Conservation (phyloP, 2,888 invertebrate species). For the Artemia sinica region DNA sequence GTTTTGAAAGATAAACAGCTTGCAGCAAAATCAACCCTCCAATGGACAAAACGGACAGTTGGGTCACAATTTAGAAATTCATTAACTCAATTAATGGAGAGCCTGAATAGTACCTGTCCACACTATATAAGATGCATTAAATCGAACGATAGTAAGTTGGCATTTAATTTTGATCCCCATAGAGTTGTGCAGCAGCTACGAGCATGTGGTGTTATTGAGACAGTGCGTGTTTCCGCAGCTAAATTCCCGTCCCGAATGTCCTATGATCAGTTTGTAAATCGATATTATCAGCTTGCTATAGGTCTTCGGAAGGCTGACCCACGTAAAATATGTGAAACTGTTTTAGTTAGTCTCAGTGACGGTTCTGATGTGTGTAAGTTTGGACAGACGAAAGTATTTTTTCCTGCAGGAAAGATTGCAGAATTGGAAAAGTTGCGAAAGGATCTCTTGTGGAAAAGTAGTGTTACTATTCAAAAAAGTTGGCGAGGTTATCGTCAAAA, state of each 20-base stretch:
- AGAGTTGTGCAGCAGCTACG: constrained; percentile 76
- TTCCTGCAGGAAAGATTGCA: too few species aligned
- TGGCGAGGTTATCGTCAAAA: constrained; percentile 39
- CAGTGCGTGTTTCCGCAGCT: constrained; percentile 90
- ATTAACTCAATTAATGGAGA: constrained; percentile 72
- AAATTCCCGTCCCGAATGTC: constrained; percentile 65
- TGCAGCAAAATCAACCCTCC: constrained; percentile 22
- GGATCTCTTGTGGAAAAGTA: too few species aligned
- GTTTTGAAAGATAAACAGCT: not conserved
- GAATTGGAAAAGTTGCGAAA: too few species aligned
- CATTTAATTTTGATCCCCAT: constrained; percentile 67
- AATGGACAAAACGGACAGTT: constrained; percentile 34
- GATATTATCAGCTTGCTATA: too few species aligned
- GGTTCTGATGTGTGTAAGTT: too few species aligned
- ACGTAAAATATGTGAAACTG: too few species aligned
- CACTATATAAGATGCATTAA: constrained; percentile 98
- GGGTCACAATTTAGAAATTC: constrained; percentile 86
- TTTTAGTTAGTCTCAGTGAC: too few species aligned
- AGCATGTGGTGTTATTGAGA: constrained; percentile 95
- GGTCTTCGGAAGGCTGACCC: too few species aligned
- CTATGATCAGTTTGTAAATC: too few species aligned
- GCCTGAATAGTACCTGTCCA: constrained; percentile 84
- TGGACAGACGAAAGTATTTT: too few species aligned
- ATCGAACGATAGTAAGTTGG: constrained; percentile 69
- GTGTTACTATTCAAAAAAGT: too few species aligned